Conservation (phyloP, 2,888 invertebrate genomes). For the Rhabditoides inermis region DNA sequence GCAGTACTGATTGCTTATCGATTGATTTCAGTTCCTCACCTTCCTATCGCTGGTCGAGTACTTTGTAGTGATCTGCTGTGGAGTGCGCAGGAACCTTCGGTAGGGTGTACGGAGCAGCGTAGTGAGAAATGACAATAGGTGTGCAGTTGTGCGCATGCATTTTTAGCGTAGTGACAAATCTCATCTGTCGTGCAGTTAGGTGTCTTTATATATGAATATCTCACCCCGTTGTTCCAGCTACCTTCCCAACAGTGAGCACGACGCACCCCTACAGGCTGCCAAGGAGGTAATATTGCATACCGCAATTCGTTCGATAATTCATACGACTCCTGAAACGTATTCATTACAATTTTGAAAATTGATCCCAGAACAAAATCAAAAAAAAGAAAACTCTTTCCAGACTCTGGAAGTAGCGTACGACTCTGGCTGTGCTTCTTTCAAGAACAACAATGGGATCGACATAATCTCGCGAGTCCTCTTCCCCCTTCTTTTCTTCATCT, state of each 20-base stretch:
- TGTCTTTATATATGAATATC: no score
- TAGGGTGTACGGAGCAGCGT: no score
- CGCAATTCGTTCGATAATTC: not conserved
- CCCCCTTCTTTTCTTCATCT: slow-evolving; percentile 41
- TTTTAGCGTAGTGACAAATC: no score
- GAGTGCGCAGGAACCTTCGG: slow-evolving; percentile 32
- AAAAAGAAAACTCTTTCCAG: slow-evolving; percentile 1
- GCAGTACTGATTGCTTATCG: no score
- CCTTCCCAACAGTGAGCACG: no score
- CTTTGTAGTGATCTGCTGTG: slow-evolving; percentile 46
- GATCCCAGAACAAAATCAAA: not conserved
- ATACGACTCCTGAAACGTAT: not conserved
- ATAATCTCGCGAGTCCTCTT: slow-evolving; percentile 43
- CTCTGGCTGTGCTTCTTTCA: slow-evolving; percentile 25
- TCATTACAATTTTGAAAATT: not conserved
- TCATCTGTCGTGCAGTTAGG: no score
- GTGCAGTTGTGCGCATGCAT: no score
- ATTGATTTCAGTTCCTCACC: slow-evolving; percentile 38
- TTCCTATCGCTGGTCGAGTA: slow-evolving; percentile 49
- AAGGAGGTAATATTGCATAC: slow-evolving; percentile 11
- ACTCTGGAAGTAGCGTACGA: slow-evolving; percentile 25
- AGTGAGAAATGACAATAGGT: no score
- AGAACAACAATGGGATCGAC: slow-evolving; percentile 39
- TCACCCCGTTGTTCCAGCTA: no score
- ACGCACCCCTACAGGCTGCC: slow-evolving; percentile 24